Conservation (phyloP, 2,113 vertebrate genomes). For the Smithornis capensis region DNA sequence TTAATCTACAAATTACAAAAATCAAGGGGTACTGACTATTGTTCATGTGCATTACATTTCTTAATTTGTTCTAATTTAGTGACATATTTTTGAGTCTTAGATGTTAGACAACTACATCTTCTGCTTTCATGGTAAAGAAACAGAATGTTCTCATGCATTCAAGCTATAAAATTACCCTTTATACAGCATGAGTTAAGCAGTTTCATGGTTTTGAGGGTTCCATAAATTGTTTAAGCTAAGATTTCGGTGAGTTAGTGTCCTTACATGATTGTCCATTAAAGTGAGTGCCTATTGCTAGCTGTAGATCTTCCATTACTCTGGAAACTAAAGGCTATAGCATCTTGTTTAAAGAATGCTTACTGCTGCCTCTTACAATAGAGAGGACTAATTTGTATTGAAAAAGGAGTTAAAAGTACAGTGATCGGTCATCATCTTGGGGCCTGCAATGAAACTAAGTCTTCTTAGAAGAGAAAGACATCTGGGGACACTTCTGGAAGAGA, state of each 20-base stretch:
- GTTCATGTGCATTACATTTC: not conserved
- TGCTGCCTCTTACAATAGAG: not conserved
- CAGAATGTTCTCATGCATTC: not conserved
- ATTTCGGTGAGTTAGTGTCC: not conserved
- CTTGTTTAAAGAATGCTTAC: slow-evolving; percentile 17
- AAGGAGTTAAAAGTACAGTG: not conserved
- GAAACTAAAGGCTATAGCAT: slow-evolving; percentile 19
- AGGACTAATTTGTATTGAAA: slow-evolving; percentile 16
- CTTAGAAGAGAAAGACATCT: not conserved
- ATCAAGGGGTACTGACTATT: not conserved
- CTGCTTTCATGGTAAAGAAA: not conserved
- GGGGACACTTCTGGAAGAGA: not conserved
- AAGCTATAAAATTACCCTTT: not conserved
- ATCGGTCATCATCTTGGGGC: not conserved
- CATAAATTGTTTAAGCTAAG: not conserved
- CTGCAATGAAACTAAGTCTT: not conserved
- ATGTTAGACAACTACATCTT: not conserved
- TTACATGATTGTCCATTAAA: not conserved
- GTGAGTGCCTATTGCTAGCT: not conserved
- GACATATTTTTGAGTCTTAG: not conserved
- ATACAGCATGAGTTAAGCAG: not conserved
- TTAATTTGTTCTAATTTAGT: not conserved
- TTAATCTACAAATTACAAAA: not conserved
- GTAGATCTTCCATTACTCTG: slow-evolving; percentile 14
- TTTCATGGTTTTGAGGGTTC: not conserved